Base-by-base conservation (phyloP, 1,140 invertebrate species). In the Drosophila parvula region DNA sequence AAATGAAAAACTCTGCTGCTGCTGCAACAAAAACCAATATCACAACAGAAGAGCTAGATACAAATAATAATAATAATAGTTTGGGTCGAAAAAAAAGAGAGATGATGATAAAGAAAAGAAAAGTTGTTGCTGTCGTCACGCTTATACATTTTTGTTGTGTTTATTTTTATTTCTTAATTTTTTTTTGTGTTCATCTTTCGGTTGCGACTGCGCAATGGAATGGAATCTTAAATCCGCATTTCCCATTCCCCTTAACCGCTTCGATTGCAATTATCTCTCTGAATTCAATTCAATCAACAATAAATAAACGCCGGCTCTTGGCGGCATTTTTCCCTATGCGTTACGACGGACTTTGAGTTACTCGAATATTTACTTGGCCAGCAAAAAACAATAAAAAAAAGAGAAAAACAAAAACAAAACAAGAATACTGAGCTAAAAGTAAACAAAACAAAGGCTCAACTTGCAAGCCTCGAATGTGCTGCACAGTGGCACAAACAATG, bases 251-350 rank as follows among this genome's bases (percentile, higher is more conserved):
- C 28, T 51, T 27, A 30, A 30, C 45, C 60, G 63, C 45, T 67
- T 63, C 40, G 65, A 65, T 47, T 73, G 62, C 76, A 71, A 79
- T 65, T 83, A 79, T 79, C 55, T 51, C 43, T 56, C 34, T 75
- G 69, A 81, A 86, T 85, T 85, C 74, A 86, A 81, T 85, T 81
- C 74, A 71, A 70, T 81, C 64, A 60, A 81, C 69, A 65, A 81
- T 83, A 83, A 83, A 83, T 83, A 77, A 83, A 18, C 70, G 59
- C 34, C 62, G 30, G 61, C 56, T 75, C 50, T 22, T 22, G 57
- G 79, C 68, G 56, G 59, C 78, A 77, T 81, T 81, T 81, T 77
- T 51, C 36, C 34, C 36, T 36, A 48, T n/a, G 63, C 55, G 7
- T 12, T 43, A 45, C 45, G 65, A 43, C 64, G 50, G 58, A 82